phyloP scores from a whole-genome alignment of 2,797 vertebrate species.

The Catostomus latipinnis region DNA sequence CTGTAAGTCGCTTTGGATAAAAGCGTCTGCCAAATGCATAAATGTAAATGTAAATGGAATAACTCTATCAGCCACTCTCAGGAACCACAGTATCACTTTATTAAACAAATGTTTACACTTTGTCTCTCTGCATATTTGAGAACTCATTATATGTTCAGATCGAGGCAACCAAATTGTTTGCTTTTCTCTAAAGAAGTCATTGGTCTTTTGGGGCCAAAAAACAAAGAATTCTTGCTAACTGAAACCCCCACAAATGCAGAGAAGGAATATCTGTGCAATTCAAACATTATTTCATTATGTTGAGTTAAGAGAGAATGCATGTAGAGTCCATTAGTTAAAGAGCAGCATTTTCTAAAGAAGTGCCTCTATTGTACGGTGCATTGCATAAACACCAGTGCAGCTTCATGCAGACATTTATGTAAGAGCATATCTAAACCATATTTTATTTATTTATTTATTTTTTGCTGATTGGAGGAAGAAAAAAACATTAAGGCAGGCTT shows the following conservation, averaged over 20 bases:
- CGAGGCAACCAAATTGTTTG: not conserved
- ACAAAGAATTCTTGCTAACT: conserved; percentile 19
- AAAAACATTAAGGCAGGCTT: conserved; percentile 7
- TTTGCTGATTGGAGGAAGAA: conserved; percentile 37
- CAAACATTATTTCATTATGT: conserved; percentile 41
- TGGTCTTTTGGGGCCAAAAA: conserved; percentile 8
- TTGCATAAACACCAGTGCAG: conserved; percentile 52
- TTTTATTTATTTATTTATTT: conserved; percentile 54
- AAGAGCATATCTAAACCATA: conserved; percentile 41
- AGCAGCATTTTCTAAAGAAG: conserved; percentile 44
- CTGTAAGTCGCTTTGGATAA: too few relatives aligned
- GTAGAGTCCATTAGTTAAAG: conserved; percentile 49
- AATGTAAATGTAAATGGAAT: not conserved
- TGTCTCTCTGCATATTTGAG: conserved; percentile 24
- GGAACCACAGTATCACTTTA: conserved; percentile 2
- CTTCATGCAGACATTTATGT: conserved; percentile 57
- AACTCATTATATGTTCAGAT: conserved; percentile 22
- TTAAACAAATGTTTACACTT: conserved; percentile 23
- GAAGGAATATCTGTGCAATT: conserved; percentile 28
- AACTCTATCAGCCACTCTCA: not conserved
- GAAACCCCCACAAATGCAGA: conserved; percentile 26
- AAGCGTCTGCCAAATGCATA: too few relatives aligned
- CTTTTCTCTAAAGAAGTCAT: conserved; percentile 1
- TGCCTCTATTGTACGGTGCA: conserved; percentile 43
- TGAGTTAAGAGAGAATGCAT: conserved; percentile 41